phyloP scores from a whole-genome alignment of 2,797 vertebrate genomes.

The Pseudochirops corinnae region DNA sequence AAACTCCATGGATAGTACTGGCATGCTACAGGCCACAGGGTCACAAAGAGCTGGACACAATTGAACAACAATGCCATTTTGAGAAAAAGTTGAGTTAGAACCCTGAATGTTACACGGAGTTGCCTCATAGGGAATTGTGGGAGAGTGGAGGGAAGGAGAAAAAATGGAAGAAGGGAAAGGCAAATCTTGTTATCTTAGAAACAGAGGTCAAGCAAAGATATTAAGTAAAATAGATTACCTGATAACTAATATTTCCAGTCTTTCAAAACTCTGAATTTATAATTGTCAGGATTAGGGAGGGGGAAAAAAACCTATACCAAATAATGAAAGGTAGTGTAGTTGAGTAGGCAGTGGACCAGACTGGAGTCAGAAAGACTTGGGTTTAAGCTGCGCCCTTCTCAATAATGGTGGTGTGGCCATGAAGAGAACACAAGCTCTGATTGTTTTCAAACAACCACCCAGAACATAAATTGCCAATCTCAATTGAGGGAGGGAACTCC shows the following conservation, averaged over 20 bases:
- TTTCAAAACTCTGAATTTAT: not conserved
- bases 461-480: not conserved
- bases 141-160: not conserved
- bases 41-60: not conserved
- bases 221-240: not conserved
- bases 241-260: not conserved
- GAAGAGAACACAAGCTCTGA: not conserved
- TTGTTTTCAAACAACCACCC: not conserved
- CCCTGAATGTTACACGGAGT: not conserved
- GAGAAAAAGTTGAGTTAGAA: not conserved
- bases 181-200: not conserved
- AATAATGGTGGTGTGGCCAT: not conserved
- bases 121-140: not conserved
- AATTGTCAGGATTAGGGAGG: not conserved
- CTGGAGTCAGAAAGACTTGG: not conserved
- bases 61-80: not conserved
- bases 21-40: not conserved
- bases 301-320: not conserved
- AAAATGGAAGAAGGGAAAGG: not conserved
- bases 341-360: not conserved
- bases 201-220: not conserved
- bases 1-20: not conserved
- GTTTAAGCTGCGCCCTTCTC: not conserved
- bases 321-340: not conserved
- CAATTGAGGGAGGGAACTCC: slow-evolving; percentile 13